These are phyloP conservation scores for Natrix natrix DNA, from an alignment of 2,797 vertebrate species.

Conservation along the genomic window DNA sequence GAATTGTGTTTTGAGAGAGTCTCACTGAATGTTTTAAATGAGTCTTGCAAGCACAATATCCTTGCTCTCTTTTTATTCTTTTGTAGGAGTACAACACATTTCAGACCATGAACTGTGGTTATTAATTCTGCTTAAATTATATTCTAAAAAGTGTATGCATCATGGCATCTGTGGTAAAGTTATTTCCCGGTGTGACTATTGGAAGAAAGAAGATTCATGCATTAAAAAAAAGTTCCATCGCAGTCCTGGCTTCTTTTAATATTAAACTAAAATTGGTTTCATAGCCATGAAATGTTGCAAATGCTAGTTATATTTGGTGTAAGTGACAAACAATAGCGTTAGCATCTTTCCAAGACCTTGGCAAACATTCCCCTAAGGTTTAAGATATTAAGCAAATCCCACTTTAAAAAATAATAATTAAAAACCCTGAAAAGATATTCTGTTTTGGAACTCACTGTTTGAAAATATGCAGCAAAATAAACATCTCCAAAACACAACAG, in stretches of 20 bases:
- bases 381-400: background rate
- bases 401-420: background rate
- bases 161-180: background rate
- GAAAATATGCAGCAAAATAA: background rate
- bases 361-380: background rate
- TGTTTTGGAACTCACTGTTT: background rate
- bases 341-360: background rate
- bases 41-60: background rate
- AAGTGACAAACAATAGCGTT: background rate
- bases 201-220: background rate
- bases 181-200: background rate
- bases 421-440: background rate
- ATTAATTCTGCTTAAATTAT: background rate
- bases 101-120: background rate
- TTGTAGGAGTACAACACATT: background rate
- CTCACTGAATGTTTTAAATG: background rate
- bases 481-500: background rate
- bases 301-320: background rate
- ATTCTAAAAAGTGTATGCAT: background rate
- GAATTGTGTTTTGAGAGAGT: background rate
- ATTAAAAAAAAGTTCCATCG: background rate
- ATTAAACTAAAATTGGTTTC: background rate
- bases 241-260: background rate
- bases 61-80: background rate
- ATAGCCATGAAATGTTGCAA: background rate